Evolutionary conservation across 2,797 vertebrate species (phyloP).

Genomic region (Merluccius polli): DNA sequence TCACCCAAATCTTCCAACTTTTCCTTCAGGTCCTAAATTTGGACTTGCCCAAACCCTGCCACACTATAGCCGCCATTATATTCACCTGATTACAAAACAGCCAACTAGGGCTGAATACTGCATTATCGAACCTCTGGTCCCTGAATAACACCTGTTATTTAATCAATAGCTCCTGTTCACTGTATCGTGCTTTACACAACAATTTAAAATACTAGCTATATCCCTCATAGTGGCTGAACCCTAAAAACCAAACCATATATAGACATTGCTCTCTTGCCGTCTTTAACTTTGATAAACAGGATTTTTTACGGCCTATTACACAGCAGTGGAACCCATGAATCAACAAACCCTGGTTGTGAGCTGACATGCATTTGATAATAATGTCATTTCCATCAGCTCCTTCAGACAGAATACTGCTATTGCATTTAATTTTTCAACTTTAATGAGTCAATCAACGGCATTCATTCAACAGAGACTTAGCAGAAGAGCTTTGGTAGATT

Average conservation of each 20-base stretch:
- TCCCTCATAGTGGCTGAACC: background rate
- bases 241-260: background rate
- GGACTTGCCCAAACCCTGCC: background rate
- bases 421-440: background rate
- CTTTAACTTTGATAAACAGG: background rate
- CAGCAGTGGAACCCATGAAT: background rate
- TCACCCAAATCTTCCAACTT: background rate
- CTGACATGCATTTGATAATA: background rate
- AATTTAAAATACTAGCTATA: background rate
- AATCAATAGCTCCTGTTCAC: background rate
- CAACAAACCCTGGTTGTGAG: background rate
- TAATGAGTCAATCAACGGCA: background rate
- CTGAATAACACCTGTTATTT: background rate
- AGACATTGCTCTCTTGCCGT: background rate
- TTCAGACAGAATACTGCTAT: background rate
- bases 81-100: background rate
- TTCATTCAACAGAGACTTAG: background rate
- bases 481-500: background rate
- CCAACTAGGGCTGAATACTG: background rate
- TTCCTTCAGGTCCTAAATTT: background rate
- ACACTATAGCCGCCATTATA: background rate
- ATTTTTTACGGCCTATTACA: background rate
- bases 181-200: background rate
- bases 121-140: background rate
- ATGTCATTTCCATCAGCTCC: background rate